Evolutionary conservation across 2,888 invertebrate genomes (phyloP).

Genomic region (Orchestes rusci): DNA sequence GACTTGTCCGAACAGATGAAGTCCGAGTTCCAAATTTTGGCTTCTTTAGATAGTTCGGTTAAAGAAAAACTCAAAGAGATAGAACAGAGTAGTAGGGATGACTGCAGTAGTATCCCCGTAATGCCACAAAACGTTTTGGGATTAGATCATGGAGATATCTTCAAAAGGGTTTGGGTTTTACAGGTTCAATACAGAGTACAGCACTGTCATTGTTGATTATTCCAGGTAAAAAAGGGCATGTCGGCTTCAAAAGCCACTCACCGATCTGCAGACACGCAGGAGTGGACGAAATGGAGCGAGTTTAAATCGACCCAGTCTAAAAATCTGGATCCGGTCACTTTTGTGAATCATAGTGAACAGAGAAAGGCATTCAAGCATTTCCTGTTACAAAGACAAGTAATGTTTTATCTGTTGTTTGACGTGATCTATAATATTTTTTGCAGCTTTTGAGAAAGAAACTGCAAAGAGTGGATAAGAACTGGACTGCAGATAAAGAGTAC

Average conservation of each 20-base stretch:
- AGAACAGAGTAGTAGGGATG: slow-evolving; percentile 21
- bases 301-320: slow-evolving; percentile 27
- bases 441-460: slow-evolving; percentile 33
- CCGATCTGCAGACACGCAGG: slow-evolving; percentile 22
- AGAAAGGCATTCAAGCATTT: slow-evolving; percentile 51
- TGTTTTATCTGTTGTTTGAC: not conserved
- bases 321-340: slow-evolving; percentile 33
- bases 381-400: slow-evolving; percentile 48
- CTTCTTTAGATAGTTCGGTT: slow-evolving; percentile 47
- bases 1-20: slow-evolving; percentile 38
- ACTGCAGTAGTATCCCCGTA: slow-evolving; percentile 45
- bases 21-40: slow-evolving; percentile 43
- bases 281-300: slow-evolving; percentile 22
- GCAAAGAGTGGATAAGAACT: slow-evolving; percentile 30
- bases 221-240: slow-evolving; percentile 26
- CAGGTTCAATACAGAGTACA: too few relatives aligned
- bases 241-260: slow-evolving; percentile 35
- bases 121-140: slow-evolving; percentile 69
- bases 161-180: slow-evolving; percentile 45
- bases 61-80: slow-evolving; percentile 41
- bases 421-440: not conserved
- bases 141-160: slow-evolving; percentile 58
- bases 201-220: not conserved
- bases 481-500: slow-evolving; percentile 32
- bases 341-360: slow-evolving; percentile 39